Evolutionary conservation across 2,113 vertebrate species (phyloP).

Genomic region (Passer montanus): DNA sequence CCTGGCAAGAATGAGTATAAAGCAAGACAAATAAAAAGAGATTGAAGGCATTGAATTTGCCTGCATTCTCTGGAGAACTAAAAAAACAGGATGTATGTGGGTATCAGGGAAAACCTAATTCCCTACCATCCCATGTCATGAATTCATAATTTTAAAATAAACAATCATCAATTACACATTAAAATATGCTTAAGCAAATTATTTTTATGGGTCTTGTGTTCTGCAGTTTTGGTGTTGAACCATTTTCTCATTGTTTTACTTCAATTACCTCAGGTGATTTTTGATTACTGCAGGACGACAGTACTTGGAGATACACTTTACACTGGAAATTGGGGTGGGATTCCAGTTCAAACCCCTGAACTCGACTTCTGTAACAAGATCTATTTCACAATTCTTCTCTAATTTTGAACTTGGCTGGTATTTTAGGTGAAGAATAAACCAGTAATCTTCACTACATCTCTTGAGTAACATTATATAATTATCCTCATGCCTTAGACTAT

Average conservation of each 20-base stretch:
- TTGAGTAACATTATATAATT: not conserved
- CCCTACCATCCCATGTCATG: not conserved
- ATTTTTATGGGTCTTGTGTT: not conserved
- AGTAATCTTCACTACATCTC: not conserved
- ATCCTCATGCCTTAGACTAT: not conserved
- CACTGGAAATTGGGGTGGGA: not conserved
- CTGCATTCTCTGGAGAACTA: not conserved
- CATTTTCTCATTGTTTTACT: not conserved
- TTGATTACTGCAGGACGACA: not conserved
- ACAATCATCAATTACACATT: not conserved
- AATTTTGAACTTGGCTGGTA: not conserved
- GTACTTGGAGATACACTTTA: not conserved
- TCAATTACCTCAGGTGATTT: not conserved
- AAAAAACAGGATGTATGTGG: not conserved
- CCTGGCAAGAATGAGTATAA: not conserved
- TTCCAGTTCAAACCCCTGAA: not conserved
- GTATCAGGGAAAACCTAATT: not conserved
- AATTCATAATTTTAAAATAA: conserved; percentile 1
- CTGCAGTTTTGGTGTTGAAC: not conserved
- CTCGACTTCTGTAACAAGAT: not conserved
- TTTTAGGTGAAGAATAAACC: not conserved
- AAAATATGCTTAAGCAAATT: not conserved
- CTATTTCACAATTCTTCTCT: not conserved
- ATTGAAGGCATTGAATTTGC: not conserved
- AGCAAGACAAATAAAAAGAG: not conserved